Evolutionary conservation across 2,888 invertebrate genomes (phyloP), one percentile per base, ranked within the genome.

Genomic region (Conomelus anceps): DNA sequence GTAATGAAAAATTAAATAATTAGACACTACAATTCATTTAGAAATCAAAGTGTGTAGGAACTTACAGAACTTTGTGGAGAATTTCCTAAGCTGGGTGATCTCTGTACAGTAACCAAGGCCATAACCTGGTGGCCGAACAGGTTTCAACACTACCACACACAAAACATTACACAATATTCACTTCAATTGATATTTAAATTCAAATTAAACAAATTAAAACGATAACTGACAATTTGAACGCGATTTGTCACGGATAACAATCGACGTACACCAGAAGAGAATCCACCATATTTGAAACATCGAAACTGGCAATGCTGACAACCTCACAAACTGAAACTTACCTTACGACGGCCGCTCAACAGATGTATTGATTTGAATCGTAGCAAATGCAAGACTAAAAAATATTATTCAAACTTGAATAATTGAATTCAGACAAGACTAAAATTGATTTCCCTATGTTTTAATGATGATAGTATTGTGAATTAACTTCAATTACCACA

Each of bases 81-180:
- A 93, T 95, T 95, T 93, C 95, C 95, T 92, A 95, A 95, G 94
- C 96, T 96, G 92, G 96, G 96, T 92, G 96, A 96, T 93, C 96
- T 94, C 93, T 96, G 96, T 93, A 96, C 95, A 92, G 96, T 96
- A 93, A 96, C 96, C 93, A 96, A 94, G 93, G 96, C 96, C 96
- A 96, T 96, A 84, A 89, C 84, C 87, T 87, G 63, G 63, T 63
- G 63, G 63, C 63, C 63, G n/a, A 63, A 63, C 63, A 63, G 63
- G 63, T 63, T 63, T 63, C 63, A 63, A 63, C 63, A 63, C 63
- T 63, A n/a, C 7, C 23, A 86, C 86, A 23, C 24, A 23, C 23
- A 11, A 23, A 23, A 86, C 29, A 86, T 86, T n/a, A 24, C 23
- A 22, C 22, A 22, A 86, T 24, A 86, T 24, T 22, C 23, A 26